Conservation (phyloP, 2,113 vertebrate genomes). For the Ursus arctos region DNA sequence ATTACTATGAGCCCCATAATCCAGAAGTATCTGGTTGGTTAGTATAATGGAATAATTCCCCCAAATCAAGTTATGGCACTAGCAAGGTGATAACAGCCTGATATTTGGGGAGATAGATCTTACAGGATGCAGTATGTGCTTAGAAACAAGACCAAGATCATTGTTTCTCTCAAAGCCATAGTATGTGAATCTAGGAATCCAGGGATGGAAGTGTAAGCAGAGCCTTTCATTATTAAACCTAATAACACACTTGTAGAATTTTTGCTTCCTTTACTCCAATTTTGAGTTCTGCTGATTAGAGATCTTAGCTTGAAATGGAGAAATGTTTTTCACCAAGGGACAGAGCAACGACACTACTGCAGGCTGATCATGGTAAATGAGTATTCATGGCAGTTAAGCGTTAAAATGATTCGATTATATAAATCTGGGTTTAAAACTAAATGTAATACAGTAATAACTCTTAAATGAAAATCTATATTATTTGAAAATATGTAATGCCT, state of each 20-base stretch:
- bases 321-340: neutral
- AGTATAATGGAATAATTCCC: neutral
- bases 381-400: neutral
- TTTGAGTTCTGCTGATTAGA: constrained; percentile 3
- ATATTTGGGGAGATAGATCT: neutral
- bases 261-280: neutral
- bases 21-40: neutral
- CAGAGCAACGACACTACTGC: neutral
- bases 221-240: neutral
- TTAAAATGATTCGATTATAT: constrained; percentile 7
- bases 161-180: neutral
- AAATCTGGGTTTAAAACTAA: neutral
- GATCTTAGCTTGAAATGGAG: neutral
- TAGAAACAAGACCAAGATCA: constrained; percentile 17
- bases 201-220: neutral
- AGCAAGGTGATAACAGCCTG: neutral
- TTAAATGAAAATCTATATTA: constrained; percentile 27
- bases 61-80: neutral
- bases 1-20: neutral
- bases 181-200: neutral
- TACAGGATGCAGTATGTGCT: neutral
- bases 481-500: constrained; percentile 25
- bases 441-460: neutral
- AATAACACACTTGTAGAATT: neutral
- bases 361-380: neutral